Evolutionary conservation across 2,888 invertebrate species (phyloP).

Genomic region (Sphaerophoria taeniata): DNA sequence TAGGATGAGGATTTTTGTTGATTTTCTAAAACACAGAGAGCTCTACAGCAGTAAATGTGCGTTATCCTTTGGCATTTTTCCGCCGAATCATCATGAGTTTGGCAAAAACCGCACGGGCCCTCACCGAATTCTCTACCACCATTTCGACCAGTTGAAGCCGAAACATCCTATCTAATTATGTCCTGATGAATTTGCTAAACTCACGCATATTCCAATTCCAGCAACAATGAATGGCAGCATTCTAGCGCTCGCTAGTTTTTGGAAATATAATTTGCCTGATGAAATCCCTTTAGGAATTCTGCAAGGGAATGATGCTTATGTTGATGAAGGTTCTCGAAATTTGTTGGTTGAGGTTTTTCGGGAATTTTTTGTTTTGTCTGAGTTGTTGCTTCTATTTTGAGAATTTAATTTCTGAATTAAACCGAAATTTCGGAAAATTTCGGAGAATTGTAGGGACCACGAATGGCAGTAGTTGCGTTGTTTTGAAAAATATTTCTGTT

Average conservation of each 20-base stretch:
- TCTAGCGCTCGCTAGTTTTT: conserved; percentile 19
- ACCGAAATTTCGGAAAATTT: conserved; percentile 12
- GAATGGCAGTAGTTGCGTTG: conserved; percentile 16
- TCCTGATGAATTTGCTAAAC: conserved; percentile 55
- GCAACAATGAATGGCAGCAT: neutral
- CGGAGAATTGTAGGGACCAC: neutral
- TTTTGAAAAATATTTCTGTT: conserved; percentile 13
- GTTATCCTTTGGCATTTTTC: no score
- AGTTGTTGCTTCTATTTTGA: conserved; percentile 4
- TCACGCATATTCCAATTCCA: conserved; percentile 20
- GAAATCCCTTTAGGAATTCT: conserved; percentile 17
- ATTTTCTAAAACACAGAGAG: neutral
- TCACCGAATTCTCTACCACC: conserved; percentile 7
- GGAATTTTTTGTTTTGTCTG: neutral
- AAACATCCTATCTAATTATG: conserved; percentile 61
- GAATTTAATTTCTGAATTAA: conserved; percentile 14
- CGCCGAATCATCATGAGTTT: neutral
- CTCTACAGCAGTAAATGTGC: no score
- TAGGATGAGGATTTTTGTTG: neutral
- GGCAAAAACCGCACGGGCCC: conserved; percentile 29
- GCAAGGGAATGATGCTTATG: neutral
- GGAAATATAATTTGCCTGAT: conserved; percentile 37
- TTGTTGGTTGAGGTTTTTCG: conserved; percentile 4
- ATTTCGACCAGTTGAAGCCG: conserved; percentile 48
- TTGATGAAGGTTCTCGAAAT: neutral